A percentile compares a stretch with the other conserved stretches of the same genome.
Conservation (phyloP, 2,888 invertebrate species). For the Notocelia uddmanniana region DNA sequence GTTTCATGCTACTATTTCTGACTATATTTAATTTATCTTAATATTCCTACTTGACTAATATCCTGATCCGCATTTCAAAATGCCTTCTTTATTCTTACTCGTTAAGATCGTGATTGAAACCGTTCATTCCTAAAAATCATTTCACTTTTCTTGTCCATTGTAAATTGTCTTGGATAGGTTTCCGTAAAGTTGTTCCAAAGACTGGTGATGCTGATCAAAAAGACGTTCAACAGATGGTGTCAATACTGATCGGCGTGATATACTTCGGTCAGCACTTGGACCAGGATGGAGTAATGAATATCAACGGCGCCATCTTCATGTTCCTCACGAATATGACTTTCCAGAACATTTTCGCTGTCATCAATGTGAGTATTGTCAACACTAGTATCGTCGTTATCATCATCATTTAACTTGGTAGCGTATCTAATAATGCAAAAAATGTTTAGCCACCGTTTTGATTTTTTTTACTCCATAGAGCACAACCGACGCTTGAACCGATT, state of each 20-base stretch:
- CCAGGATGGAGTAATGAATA: conserved; percentile 97
- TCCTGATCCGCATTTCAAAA: no score
- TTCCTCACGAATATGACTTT: conserved; percentile 97
- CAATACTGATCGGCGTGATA: conserved; percentile 94
- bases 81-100: no score
- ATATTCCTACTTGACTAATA: no score
- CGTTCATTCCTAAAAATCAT: neutral
- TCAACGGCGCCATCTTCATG: conserved; percentile 96
- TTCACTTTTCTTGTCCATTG: neutral
- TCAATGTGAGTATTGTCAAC: conserved; percentile 89
- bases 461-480: no score
- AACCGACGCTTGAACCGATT: no score
- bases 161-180: neutral
- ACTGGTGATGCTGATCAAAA: neutral
- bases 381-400: neutral
- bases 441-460: no score
- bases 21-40: no score
- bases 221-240: conserved; percentile 89
- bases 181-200: neutral
- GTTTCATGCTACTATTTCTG: no score
- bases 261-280: conserved; percentile 93
- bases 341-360: conserved; percentile 97
- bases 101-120: no score
- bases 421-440: no score
- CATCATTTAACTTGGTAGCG: no score